Percentiles rank a stretch among this genome's conserved stretches.
These are phyloP conservation scores for Leucoptera coffeella DNA, from an alignment of 2,888 invertebrate species.

Conservation along the genomic window DNA sequence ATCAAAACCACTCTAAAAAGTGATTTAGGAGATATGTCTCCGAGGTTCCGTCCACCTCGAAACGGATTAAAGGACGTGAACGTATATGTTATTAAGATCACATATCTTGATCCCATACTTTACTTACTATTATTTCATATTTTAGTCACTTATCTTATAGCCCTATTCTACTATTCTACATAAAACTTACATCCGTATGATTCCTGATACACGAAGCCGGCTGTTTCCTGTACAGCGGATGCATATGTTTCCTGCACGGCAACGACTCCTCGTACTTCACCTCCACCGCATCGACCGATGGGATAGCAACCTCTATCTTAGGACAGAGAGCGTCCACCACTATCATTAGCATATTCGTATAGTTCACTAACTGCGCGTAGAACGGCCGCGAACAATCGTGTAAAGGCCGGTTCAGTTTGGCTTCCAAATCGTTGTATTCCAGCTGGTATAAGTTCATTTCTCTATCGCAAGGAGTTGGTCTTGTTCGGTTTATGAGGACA, in stretches of 20 bases:
- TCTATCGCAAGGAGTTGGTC: slow-evolving; percentile 81
- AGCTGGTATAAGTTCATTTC: slow-evolving; percentile 57
- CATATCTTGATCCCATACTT: too few species aligned
- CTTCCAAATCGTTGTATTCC: slow-evolving; percentile 37
- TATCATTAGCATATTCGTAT: slow-evolving; percentile 72
- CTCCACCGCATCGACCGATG: slow-evolving; percentile 33
- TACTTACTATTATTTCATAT: too few species aligned
- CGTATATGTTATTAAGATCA: too few species aligned
- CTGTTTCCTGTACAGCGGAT: slow-evolving; percentile 59
- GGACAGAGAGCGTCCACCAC: slow-evolving; percentile 66
- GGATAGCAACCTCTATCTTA: slow-evolving; percentile 31
- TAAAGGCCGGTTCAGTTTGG: slow-evolving; percentile 36
- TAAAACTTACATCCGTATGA: slow-evolving; percentile 63
- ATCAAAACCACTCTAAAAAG: too few species aligned
- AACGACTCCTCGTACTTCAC: slow-evolving; percentile 55
- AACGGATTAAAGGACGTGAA: too few species aligned
- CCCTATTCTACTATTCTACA: too few species aligned
- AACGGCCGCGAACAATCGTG: slow-evolving; percentile 55
- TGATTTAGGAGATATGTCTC: too few species aligned
- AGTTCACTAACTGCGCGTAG: slow-evolving; percentile 66
- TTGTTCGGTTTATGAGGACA: slow-evolving; percentile 67
- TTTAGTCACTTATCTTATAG: too few species aligned
- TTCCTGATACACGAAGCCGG: slow-evolving; percentile 71
- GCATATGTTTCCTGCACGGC: slow-evolving; percentile 52
- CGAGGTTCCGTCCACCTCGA: too few species aligned